Percentiles rank a stretch among this genome's conserved stretches.
Conservation (phyloP, 2,888 invertebrate genomes). For the Apotomis turbidana region DNA sequence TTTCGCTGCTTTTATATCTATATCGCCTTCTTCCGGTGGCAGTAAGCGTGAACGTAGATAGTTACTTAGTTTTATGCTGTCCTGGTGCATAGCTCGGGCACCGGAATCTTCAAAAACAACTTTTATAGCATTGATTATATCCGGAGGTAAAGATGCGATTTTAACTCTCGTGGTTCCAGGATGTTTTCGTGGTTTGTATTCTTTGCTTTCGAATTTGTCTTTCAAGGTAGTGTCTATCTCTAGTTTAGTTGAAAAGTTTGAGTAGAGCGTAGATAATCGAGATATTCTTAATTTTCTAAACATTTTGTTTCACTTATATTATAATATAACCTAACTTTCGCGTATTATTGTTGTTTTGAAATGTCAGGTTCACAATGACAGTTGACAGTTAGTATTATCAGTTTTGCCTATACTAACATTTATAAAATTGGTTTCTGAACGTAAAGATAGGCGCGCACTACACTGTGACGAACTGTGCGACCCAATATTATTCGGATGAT, state of each 20-base stretch:
- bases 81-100: slow-evolving; percentile 79
- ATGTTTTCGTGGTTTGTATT: slow-evolving; percentile 87
- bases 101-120: slow-evolving; percentile 83
- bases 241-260: slow-evolving; percentile 69
- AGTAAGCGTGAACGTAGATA: slow-evolving; percentile 86
- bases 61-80: slow-evolving; percentile 81
- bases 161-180: slow-evolving; percentile 86
- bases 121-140: slow-evolving; percentile 83
- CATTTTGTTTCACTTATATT: slow-evolving; percentile 55
- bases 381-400: no score
- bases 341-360: slow-evolving; percentile 37
- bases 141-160: slow-evolving; percentile 83
- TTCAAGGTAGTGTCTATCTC: slow-evolving; percentile 79
- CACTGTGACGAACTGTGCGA: no score
- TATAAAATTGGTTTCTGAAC: no score
- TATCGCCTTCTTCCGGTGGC: slow-evolving; percentile 85
- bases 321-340: slow-evolving; percentile 39
- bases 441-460: no score
- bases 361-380: slow-evolving; percentile 12
- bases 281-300: slow-evolving; percentile 65
- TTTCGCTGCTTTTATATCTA: slow-evolving; percentile 71
- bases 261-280: slow-evolving; percentile 53
- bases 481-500: no score
- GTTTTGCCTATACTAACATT: no score
- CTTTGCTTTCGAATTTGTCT: slow-evolving; percentile 76